Base-by-base conservation (phyloP, 2,113 vertebrate genomes). In the Eurystomus gularis region DNA sequence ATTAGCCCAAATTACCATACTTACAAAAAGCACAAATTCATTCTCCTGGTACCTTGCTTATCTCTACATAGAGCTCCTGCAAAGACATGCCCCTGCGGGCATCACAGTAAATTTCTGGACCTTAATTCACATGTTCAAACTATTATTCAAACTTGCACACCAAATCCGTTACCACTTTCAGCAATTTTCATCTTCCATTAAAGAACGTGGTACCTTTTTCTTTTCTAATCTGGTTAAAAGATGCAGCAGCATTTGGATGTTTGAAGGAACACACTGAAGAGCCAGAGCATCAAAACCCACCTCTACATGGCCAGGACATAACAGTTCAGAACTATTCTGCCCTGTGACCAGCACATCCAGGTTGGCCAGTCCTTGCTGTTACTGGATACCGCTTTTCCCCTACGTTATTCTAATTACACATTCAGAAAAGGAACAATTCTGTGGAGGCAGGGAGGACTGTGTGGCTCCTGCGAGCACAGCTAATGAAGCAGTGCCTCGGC, bases 1-100 rank as follows among this genome's bases (percentile, higher is more conserved):
- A 94, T 96, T 96, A 96, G 72, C 81, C 81, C 54, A 85, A 96
- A 96, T 93, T 95, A 95, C 77, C 0, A 1, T 89, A 87, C 73
- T 40, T 91, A 85, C 81, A 68, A 60, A 92, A 93, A 91, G 35
- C 77, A 93, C 6, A 5, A 73, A 82, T 83, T 93, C 65, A 91
- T 91, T 96, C 65, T 93, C 73, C 75, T 91, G 83, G 77, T 91
- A 82, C 65, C 81, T 82, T 26, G 39, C 93, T 91, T 93, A 96
- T 95, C 93, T 96, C 70, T 85, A 48, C 65, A 29, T 0, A 57
- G 46, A 94, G 61, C 55, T 76, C 14, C 89, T 93, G 91, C 57
- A 72, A 93, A 95, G 83, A 94, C 39, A 17, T 60, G 60, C 9
- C 86, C 94, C 84, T 49, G 48, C 79, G 70, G 93, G 89, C 84